Base-by-base conservation (phyloP, 2,888 invertebrate genomes). In the Timema cristinae region DNA sequence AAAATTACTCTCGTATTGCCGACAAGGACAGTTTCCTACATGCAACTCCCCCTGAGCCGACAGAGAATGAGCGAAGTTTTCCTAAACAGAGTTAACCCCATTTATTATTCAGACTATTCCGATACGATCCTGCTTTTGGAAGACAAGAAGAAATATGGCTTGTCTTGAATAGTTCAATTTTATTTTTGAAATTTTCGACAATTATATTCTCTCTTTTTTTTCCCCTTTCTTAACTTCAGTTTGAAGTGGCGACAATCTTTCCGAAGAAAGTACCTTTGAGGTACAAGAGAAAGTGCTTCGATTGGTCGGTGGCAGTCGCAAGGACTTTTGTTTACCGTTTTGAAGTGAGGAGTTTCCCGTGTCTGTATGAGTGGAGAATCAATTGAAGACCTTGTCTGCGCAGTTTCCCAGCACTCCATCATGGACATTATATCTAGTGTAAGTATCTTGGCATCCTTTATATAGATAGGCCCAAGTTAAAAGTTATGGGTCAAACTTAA, bases 101-200 rank as follows among this genome's bases (percentile, higher is more conserved):
- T 88, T 79, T 89, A 88, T 81, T 89, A 89, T 81, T 88, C 88
- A 70, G 89, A 89, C 81, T 89, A 89, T 79, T 88, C 88, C 78
- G 88, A 89, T 87, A 89, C 89, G 75, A 75, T 63, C 52, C 16
- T 68, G 51, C 54, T 66, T 32, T n/a, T 74, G 50, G 47, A 73
- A 11, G 69, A 52, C 67, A 63, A 63, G 70, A 72, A 32, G 48
- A 67, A 59, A 52, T 59, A 56, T 59, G 59, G 59, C 70, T 67
- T 74, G 69, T 74, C 72, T 70, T 69, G 15, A 70, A 15, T 68
- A 7, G 11, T 54, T 52, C 49, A 47, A 48, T 2, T 63, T 50
- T 15, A 9, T 63, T 63, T 32, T 32, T 32, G 32, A 32, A 32
- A 32, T 32, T 32, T 32, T 32, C 32, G 32, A 32, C 32, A 32